A percentile compares a stretch with the other conserved stretches of the same genome.
These are phyloP conservation scores for Paradoxurus hermaphroditus DNA, from an alignment of 2,113 vertebrate species.

Conservation along the genomic window DNA sequence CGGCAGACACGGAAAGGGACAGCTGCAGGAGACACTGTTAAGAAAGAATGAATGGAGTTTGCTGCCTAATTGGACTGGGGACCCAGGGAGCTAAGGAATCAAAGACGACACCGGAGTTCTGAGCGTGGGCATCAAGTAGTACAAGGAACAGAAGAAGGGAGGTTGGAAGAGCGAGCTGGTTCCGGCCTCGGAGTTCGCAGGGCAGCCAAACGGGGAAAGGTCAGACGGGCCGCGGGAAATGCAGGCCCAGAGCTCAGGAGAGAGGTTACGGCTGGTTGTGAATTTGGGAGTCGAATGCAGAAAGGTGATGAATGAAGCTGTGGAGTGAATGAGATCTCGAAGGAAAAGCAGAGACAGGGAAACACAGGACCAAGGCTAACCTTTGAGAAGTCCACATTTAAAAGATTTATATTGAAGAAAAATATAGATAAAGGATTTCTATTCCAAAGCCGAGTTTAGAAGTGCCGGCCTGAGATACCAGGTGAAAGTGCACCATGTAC, in stretches of 20 bases:
- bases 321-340: background rate
- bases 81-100: constrained; percentile 62
- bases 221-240: background rate
- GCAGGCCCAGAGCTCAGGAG: background rate
- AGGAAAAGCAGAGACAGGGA: background rate
- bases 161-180: background rate
- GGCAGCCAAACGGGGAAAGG: background rate
- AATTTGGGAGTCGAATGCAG: background rate
- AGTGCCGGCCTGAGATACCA: background rate
- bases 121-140: background rate
- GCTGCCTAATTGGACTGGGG: constrained; percentile 65
- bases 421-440: background rate
- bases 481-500: background rate
- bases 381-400: background rate
- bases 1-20: constrained; percentile 44
- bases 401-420: background rate
- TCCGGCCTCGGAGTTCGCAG: background rate
- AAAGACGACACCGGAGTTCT: background rate
- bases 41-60: constrained; percentile 43
- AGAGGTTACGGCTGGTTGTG: background rate
- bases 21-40: constrained; percentile 55
- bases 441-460: background rate
- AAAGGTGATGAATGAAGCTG: background rate
- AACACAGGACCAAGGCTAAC: background rate
- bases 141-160: background rate